These are phyloP conservation scores for Cnemophilus loriae DNA, from an alignment of 2,113 vertebrate genomes.

Conservation along the genomic window DNA sequence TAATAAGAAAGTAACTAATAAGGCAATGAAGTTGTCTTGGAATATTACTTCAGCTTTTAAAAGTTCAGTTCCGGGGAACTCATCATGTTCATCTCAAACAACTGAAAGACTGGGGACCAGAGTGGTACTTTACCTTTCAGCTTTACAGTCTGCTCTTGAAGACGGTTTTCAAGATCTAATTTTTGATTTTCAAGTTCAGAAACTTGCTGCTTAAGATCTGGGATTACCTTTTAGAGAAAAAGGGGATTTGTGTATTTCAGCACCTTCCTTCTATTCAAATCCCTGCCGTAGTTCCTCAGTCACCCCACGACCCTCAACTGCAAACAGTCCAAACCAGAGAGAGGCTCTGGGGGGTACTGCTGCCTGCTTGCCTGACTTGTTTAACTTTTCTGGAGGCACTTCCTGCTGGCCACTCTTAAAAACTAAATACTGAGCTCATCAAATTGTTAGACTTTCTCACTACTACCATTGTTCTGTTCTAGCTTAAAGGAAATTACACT, in stretches of 20 bases:
- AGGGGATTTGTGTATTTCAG: not conserved
- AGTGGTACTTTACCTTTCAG: conserved; percentile 72
- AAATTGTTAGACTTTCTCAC: not conserved
- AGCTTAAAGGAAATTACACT: not conserved
- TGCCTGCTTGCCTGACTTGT: not conserved
- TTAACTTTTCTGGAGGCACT: not conserved
- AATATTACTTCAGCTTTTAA: not conserved
- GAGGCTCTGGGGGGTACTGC: not conserved
- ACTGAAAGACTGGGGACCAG: not conserved
- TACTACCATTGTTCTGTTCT: not conserved
- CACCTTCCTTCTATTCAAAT: not conserved
- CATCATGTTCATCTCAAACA: not conserved
- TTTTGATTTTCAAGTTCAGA: conserved; percentile 89
- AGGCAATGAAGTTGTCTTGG: not conserved
- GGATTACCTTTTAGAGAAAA: conserved; percentile 79
- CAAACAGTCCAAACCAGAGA: not conserved
- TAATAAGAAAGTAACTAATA: not conserved
- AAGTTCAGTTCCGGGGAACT: not conserved
- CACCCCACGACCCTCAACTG: not conserved
- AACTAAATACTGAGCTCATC: not conserved
- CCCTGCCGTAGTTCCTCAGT: not conserved
- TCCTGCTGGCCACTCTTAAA: not conserved
- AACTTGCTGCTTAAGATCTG: conserved; percentile 86
- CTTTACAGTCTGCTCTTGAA: conserved; percentile 75
- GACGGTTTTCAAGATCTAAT: conserved; percentile 78